Base-by-base conservation (phyloP, 2,797 vertebrate genomes). In the Ctenopoma kingsleyae region DNA sequence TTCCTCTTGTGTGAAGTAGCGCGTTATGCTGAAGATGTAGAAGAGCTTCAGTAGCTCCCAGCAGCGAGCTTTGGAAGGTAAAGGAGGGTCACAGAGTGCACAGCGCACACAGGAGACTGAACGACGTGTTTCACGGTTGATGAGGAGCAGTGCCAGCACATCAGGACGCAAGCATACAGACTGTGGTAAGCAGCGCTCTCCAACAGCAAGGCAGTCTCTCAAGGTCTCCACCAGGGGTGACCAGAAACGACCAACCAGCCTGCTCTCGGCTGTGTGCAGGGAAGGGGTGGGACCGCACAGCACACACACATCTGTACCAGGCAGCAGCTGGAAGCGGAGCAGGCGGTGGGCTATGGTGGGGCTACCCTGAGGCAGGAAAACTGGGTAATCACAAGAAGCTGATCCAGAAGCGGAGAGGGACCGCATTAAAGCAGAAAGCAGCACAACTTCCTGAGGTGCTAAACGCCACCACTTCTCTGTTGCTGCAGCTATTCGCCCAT, bases 391-490 rank as follows among this genome's bases (percentile, higher is more conserved):
- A 0, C 95, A 94, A 3, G 96, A 96, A 0, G 94, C 70, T 1
- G 94, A 92, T 3, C 92, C 93, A 0, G 94, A 92, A 50, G 94
- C 91, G 0, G 94, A 91, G 59, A 96, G 84, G 15, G 84, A 81
- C 1, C 91, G 89, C 17, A 95, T 89, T 74, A 98, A 58, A 56
- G 92, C 93, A 0, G 94, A 93, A 5, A 98, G 93, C 8, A 98
- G 91, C 77, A 96, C 93, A 0, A 96, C 91, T 53, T 98, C 97
- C 12, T 95, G 95, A 0, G 93, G 92, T 0, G 94, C 93, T 3
- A 98, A 89, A 15, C 94, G 94, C 96, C 97, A 97, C 96, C 97
- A 98, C 80, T 96, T 96, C 25, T 97, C 96, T 0, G 97, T 98
- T 0, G 96, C 96, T 0, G 91, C 89, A 1, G 93, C 93, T 1